A percentile compares a stretch with the other conserved stretches of the same genome.
Evolutionary conservation across 2,888 invertebrate genomes (phyloP).

Genomic region (Unio delphinus): DNA sequence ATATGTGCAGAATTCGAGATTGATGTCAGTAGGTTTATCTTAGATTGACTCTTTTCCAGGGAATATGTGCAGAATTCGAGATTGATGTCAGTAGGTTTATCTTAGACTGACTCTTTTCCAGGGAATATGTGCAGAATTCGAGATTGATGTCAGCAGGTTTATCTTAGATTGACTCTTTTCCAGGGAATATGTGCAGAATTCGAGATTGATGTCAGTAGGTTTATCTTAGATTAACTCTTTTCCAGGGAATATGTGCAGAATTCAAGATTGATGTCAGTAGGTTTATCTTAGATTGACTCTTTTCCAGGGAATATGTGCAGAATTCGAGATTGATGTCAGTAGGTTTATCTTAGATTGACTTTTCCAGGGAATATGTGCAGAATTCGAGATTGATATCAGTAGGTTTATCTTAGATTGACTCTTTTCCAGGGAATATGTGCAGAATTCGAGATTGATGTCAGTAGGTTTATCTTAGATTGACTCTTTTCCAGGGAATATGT

Average conservation of each 20-base stretch:
- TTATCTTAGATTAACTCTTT: background rate
- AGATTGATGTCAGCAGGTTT: too few species aligned
- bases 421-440: conserved; percentile 38
- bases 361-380: too few species aligned
- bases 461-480: too few species aligned
- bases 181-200: conserved; percentile 46
- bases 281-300: background rate
- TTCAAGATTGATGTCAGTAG: too few species aligned
- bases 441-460: conserved; percentile 44
- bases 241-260: too few species aligned
- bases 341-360: background rate
- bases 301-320: conserved; percentile 41
- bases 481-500: conserved; percentile 22
- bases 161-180: conserved; percentile 1
- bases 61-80: conserved; percentile 43
- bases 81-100: conserved; percentile 24
- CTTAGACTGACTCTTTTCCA: conserved; percentile 11
- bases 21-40: too few species aligned
- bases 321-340: conserved; percentile 41
- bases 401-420: too few species aligned
- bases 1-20: too few species aligned
- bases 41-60: conserved; percentile 20
- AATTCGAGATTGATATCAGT: too few species aligned
- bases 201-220: conserved; percentile 32
- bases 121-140: too few species aligned